phyloP scores from a whole-genome alignment of 1,140 invertebrate genomes.

The Oryzaephilus surinamensis region DNA sequence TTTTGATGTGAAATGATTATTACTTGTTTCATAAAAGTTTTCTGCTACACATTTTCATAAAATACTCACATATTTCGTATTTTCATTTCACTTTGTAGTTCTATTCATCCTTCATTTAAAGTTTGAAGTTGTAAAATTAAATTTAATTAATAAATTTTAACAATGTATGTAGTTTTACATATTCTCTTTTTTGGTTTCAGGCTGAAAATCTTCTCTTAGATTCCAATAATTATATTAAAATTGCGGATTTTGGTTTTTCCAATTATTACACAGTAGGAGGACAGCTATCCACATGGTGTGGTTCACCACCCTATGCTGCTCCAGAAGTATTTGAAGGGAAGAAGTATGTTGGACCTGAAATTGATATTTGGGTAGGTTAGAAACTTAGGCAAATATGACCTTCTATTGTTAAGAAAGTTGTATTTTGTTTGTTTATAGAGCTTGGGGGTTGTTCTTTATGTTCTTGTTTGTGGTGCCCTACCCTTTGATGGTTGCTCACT shows the following conservation, averaged over 20 bases:
- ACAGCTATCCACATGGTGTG: constrained; percentile 89
- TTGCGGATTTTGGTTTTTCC: constrained; percentile 94
- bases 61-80: too few species aligned
- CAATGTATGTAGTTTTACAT: too few species aligned
- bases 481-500: constrained; percentile 85
- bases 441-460: constrained; percentile 86
- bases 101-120: too few species aligned
- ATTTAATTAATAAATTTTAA: too few species aligned
- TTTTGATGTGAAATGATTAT: too few species aligned
- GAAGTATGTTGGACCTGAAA: constrained; percentile 91
- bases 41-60: too few species aligned
- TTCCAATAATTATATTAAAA: constrained; percentile 90
- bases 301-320: constrained; percentile 94
- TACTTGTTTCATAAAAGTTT: too few species aligned
- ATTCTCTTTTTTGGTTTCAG: too few species aligned
- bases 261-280: constrained; percentile 80
- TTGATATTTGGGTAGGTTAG: constrained; percentile 93
- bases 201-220: constrained; percentile 94
- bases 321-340: constrained; percentile 96
- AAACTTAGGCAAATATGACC: background rate
- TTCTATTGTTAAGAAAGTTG: background rate
- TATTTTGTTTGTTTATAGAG: constrained; percentile 51
- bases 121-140: too few species aligned
- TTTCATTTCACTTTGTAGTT: too few species aligned
- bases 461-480: constrained; percentile 82